Conservation (phyloP, 1,140 invertebrate genomes). For the Megathymus violae region DNA sequence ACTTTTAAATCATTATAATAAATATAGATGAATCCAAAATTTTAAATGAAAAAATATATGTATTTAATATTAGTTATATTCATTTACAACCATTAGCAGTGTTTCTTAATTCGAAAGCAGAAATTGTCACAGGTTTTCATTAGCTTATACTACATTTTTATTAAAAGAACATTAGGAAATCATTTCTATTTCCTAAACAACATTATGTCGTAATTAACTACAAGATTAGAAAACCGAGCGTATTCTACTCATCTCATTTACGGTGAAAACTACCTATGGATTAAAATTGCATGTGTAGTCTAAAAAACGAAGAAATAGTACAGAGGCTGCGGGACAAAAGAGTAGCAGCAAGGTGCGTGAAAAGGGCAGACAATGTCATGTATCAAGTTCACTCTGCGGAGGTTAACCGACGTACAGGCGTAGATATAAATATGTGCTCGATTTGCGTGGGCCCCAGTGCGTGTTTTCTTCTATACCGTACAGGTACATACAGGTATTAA, state of each 20-base stretch:
- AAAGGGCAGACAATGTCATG: conserved; percentile 80
- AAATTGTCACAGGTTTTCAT: too few species aligned
- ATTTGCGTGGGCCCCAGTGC: background rate
- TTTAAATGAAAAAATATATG: too few species aligned
- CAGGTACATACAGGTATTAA: too few species aligned
- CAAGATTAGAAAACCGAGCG: conserved; percentile 12
- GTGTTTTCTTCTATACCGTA: too few species aligned
- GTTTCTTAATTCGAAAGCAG: too few species aligned
- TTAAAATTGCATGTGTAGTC: conserved; percentile 29
- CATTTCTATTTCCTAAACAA: conserved; percentile 6
- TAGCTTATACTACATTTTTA: too few species aligned
- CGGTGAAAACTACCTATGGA: conserved; percentile 18
- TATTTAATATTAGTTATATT: too few species aligned
- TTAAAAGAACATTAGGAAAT: too few species aligned
- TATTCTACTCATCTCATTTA: conserved; percentile 17
- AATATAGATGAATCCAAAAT: too few species aligned
- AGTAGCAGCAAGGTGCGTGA: conserved; percentile 64
- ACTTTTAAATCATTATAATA: too few species aligned
- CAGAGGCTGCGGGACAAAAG: conserved; percentile 58
- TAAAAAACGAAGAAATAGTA: conserved; percentile 60
- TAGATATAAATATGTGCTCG: conserved; percentile 16
- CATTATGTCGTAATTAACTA: background rate
- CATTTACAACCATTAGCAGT: too few species aligned
- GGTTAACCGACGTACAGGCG: conserved; percentile 66
- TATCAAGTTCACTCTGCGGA: conserved; percentile 76